These are phyloP conservation scores for Rhynchonycteris naso DNA, from an alignment of 2,797 vertebrate genomes.

Conservation along the genomic window DNA sequence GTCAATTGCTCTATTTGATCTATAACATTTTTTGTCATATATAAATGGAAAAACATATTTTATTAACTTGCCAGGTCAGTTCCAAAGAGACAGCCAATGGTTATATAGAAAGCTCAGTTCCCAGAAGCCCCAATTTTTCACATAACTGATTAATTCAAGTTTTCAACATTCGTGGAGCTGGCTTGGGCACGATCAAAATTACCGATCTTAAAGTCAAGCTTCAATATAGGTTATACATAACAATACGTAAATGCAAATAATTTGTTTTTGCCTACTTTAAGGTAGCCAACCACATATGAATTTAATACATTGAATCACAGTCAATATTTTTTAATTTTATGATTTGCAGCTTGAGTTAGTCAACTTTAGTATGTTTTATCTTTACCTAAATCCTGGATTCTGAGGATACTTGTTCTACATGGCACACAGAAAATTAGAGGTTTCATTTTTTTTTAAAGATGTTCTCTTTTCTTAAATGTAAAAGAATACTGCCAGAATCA, in stretches of 20 bases:
- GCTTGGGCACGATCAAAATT: not conserved
- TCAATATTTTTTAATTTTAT: not conserved
- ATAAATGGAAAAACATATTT: not conserved
- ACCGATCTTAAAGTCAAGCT: not conserved
- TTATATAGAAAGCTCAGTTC: not conserved
- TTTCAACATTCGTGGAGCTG: conserved; percentile 7
- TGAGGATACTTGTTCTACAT: not conserved
- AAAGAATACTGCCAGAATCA: not conserved
- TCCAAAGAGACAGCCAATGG: not conserved
- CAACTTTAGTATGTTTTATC: conserved; percentile 2
- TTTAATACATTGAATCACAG: not conserved
- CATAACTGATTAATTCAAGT: not conserved
- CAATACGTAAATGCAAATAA: not conserved
- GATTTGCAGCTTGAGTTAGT: not conserved
- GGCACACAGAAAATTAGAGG: not conserved
- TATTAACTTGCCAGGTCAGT: not conserved
- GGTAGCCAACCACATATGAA: not conserved
- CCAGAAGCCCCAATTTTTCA: not conserved
- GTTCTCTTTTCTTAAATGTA: not conserved
- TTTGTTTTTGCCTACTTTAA: not conserved
- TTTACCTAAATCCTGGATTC: conserved; percentile 5
- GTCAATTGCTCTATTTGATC: not conserved
- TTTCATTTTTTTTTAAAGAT: conserved; percentile 12
- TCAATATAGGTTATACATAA: not conserved
- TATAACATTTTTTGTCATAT: conserved; percentile 19